These are phyloP conservation scores for Anoplopoma fimbria DNA, from an alignment of 2,113 vertebrate species.

Conservation along the genomic window DNA sequence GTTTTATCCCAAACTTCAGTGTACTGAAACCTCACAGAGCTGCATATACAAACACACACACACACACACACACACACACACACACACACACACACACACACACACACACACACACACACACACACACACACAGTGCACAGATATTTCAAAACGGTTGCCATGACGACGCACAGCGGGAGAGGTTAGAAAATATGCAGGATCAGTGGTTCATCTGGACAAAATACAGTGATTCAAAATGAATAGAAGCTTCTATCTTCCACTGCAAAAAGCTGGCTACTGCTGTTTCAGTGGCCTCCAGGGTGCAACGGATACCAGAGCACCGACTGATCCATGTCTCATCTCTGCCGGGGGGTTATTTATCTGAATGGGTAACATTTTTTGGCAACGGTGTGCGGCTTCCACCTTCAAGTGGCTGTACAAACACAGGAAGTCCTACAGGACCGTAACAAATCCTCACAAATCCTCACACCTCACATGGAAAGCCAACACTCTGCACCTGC, in stretches of 20 bases:
- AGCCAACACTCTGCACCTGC: too few species aligned
- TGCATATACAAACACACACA: background rate
- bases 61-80: too few species aligned
- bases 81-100: background rate
- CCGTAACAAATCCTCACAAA: background rate
- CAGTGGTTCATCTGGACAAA: background rate
- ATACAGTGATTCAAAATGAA: background rate
- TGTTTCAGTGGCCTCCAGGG: background rate
- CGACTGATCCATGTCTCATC: background rate
- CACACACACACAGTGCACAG: background rate
- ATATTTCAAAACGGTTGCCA: slow-evolving; percentile 8
- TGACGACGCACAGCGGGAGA: background rate
- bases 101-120: background rate
- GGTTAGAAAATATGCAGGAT: background rate
- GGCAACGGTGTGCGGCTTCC: background rate
- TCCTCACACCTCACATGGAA: background rate
- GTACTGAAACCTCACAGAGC: background rate
- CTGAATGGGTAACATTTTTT: background rate
- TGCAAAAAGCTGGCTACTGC: background rate
- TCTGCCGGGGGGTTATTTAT: background rate
- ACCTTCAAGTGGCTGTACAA: background rate
- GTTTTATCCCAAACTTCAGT: background rate
- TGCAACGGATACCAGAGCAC: background rate
- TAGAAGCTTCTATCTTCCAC: background rate
- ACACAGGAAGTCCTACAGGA: background rate